Base-by-base conservation (phyloP, 2,888 invertebrate genomes). In the Zonitis immaculata region DNA sequence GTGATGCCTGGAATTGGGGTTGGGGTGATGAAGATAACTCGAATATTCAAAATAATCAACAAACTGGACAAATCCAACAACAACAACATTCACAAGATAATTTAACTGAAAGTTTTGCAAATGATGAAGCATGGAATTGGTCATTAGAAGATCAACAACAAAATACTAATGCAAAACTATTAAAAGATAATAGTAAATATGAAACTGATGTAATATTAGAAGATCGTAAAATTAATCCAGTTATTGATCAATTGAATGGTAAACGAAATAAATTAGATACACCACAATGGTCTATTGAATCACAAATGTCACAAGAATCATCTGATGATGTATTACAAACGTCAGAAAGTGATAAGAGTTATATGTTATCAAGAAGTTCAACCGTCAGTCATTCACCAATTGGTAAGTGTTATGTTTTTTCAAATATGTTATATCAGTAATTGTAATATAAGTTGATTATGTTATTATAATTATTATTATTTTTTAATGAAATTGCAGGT, bases 211-310 rank as follows among this genome's bases (percentile, higher is more conserved):
- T n/a, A n/a, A n/a, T n/a, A n/a, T n/a, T 28, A 8, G 39, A 52
- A 75, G 78, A 62, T 66, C 28, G 51, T 65, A 35, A 61, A 46
- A 56, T 47, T 52, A 47, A 51, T 42, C 52, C 8, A 25, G 12
- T 26, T 9, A 9, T 44, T 12, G 51, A 48, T 22, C 43, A 35
- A 12, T 12, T 59, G 20, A 44, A 54, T 6, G 56, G 54, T 14
- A 67, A 68, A 56, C 63, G 70, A 11, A 66, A 62, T 45, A 74
- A 73, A 63, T 56, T 67, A 25, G 75, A 76, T 11, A 76, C 83
- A 16, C 83, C 83, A 2, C 84, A 84, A 62, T 84, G 84, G 84
- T 84, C 84, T 5, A 82, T 81, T 49, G 85, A 85, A 67, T 84
- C 84, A 28, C 83, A 84, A 69, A 79, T 82, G 73, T 84, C 83